Evolutionary conservation across 2,888 invertebrate genomes (phyloP).

Genomic region (Craniophora ligustri): DNA sequence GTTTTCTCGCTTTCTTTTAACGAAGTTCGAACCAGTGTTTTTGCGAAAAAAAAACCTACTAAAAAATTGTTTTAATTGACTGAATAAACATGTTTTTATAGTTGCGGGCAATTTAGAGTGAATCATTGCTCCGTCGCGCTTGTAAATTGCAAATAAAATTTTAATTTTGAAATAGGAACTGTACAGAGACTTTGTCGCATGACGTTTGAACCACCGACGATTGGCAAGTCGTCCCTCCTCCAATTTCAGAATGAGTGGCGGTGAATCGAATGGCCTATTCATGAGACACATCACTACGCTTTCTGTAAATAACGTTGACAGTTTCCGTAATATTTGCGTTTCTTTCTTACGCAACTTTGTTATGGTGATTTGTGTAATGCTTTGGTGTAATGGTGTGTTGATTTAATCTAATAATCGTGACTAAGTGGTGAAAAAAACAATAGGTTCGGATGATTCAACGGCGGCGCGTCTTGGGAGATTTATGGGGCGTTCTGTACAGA

Average conservation of each 20-base stretch:
- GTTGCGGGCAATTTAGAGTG: conserved; percentile 29
- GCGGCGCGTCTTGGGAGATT: conserved; percentile 55
- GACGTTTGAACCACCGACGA: conserved; percentile 28
- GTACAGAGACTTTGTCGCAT: conserved; percentile 6
- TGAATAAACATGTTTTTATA: conserved; percentile 38
- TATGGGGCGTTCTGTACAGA: conserved; percentile 56
- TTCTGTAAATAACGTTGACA: conserved; percentile 55
- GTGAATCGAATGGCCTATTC: conserved; percentile 57
- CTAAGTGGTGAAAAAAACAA: conserved; percentile 69
- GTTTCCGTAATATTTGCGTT: conserved; percentile 70
- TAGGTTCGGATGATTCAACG: conserved; percentile 68
- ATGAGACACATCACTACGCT: conserved; percentile 52
- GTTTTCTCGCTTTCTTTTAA: conserved; percentile 64
- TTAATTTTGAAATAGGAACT: conserved; percentile 19
- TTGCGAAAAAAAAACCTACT: too few relatives aligned
- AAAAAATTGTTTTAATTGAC: conserved; percentile 28
- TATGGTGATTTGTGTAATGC: conserved; percentile 53
- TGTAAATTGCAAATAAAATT: conserved; percentile 34
- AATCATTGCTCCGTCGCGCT: conserved; percentile 39
- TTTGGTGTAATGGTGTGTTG: conserved; percentile 27
- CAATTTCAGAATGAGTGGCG: conserved; percentile 33
- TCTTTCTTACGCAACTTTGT: conserved; percentile 66
- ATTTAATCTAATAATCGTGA: conserved; percentile 57
- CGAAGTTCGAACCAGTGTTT: too few relatives aligned
- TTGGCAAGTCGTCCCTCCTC: neutral